Percentiles rank a stretch among this genome's conserved stretches.
Conservation (phyloP, 2,888 invertebrate species). For the Sturmia bella region DNA sequence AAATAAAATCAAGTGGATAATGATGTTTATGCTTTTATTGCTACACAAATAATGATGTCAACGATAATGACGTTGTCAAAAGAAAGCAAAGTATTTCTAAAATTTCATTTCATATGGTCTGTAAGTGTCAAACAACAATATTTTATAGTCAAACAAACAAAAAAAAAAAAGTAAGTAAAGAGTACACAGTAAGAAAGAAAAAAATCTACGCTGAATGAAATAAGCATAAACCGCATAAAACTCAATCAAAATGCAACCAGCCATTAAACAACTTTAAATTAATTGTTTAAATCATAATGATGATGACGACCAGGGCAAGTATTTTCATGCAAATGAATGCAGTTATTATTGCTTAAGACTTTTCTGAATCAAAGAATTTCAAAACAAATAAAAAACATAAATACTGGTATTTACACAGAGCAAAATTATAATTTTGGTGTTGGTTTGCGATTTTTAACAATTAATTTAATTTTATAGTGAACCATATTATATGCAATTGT, state of each 20-base stretch:
- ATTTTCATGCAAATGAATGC: too few relatives aligned
- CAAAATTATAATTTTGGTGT: too few relatives aligned
- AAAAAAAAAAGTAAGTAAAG: not conserved
- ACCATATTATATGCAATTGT: too few relatives aligned
- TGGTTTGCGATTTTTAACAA: too few relatives aligned
- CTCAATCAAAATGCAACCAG: slow-evolving; percentile 56
- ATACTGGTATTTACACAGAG: too few relatives aligned
- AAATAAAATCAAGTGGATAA: slow-evolving; percentile 22
- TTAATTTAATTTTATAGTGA: too few relatives aligned
- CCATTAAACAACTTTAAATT: slow-evolving; percentile 57
- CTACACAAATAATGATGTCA: not conserved
- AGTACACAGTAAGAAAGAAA: not conserved
- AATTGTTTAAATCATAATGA: slow-evolving; percentile 27
- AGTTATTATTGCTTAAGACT: too few relatives aligned
- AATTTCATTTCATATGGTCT: slow-evolving; percentile 54
- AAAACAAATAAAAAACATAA: too few relatives aligned
- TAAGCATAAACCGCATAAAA: slow-evolving; percentile 50
- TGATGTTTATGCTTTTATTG: slow-evolving; percentile 32
- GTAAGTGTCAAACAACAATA: slow-evolving; percentile 43
- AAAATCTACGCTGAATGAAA: slow-evolving; percentile 11
- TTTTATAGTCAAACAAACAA: slow-evolving; percentile 16
- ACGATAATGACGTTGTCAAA: slow-evolving; percentile 15
- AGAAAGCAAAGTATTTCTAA: slow-evolving; percentile 17
- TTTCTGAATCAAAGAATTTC: too few relatives aligned
- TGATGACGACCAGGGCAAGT: too few relatives aligned